Conservation (phyloP, 1,140 invertebrate genomes). For the Medauroidea extradentata region DNA sequence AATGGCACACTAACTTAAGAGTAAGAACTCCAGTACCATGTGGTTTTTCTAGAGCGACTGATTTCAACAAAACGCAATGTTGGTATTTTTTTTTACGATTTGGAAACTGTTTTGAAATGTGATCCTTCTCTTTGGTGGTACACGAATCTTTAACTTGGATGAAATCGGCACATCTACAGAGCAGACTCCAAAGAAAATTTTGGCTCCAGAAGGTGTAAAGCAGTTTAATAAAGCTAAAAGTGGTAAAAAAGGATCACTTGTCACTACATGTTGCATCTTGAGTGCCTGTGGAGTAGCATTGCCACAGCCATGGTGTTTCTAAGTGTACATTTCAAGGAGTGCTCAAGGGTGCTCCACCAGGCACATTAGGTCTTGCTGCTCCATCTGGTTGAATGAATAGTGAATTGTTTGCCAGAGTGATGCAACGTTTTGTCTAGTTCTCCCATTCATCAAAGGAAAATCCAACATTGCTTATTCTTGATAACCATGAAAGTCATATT, state of each 20-base stretch:
- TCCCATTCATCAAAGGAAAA: slow-evolving; percentile 9
- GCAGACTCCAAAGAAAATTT: slow-evolving; percentile 28
- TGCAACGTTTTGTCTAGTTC: slow-evolving; percentile 41
- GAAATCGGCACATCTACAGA: slow-evolving; percentile 37
- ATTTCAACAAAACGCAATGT: no score
- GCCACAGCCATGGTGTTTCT: slow-evolving; percentile 44
- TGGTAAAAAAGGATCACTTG: slow-evolving; percentile 42
- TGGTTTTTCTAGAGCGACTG: no score
- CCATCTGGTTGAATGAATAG: slow-evolving; percentile 39
- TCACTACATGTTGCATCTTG: slow-evolving; percentile 38
- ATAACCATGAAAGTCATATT: no score
- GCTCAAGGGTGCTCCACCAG: slow-evolving; percentile 32
- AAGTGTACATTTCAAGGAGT: slow-evolving; percentile 34
- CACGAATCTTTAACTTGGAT: no score
- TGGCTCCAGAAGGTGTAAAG: slow-evolving; percentile 31
- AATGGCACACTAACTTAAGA: no score
- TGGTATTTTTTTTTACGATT: no score
- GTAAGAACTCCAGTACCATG: slow-evolving; percentile 32
- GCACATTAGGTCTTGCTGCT: slow-evolving; percentile 31
- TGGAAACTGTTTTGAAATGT: slow-evolving; percentile 15
- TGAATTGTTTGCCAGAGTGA: slow-evolving; percentile 30
- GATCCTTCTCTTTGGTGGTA: slow-evolving; percentile 23
- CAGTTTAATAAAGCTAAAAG: slow-evolving; percentile 30
- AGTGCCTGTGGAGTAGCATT: slow-evolving; percentile 40
- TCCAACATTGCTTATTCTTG: slow-evolving; percentile 19